Conservation (phyloP, 2,888 invertebrate species). For the Noctua janthina region DNA sequence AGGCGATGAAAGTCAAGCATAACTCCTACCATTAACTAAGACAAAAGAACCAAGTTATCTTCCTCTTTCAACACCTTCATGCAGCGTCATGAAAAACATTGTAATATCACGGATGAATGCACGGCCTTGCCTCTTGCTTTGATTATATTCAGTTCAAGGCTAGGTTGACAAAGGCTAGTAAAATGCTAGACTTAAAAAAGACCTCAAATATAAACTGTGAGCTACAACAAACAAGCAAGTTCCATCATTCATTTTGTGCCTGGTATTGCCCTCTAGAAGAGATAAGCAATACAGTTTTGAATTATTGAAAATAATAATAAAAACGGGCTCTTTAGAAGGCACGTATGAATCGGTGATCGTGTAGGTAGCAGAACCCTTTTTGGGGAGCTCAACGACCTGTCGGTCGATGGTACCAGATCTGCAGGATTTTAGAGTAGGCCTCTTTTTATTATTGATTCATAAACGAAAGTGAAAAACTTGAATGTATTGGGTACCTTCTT, state of each 20-base stretch:
- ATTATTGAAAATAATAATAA: not conserved
- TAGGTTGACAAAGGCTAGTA: not conserved
- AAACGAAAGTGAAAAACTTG: not conserved
- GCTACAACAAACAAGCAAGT: not conserved
- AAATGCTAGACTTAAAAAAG: not conserved
- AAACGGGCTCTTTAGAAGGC: not conserved
- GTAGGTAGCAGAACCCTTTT: conserved; percentile 8
- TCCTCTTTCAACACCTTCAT: not conserved
- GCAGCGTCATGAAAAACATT: not conserved
- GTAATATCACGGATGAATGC: conserved; percentile 28
- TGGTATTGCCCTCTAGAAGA: not conserved
- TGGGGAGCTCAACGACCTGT: conserved; percentile 10
- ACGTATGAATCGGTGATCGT: not conserved
- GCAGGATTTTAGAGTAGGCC: not conserved
- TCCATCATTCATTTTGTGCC: not conserved
- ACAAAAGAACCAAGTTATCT: conserved; percentile 1
- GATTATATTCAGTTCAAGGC: conserved; percentile 27
- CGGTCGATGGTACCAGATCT: not conserved
- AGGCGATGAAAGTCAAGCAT: not conserved
- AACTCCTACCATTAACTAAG: not conserved
- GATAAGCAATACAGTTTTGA: not conserved
- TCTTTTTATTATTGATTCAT: not conserved
- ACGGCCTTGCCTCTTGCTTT: conserved; percentile 5
- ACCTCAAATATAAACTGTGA: not conserved
- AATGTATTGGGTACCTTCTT: not conserved